Conservation (phyloP, 2,113 vertebrate genomes). For the Myotis davidii region DNA sequence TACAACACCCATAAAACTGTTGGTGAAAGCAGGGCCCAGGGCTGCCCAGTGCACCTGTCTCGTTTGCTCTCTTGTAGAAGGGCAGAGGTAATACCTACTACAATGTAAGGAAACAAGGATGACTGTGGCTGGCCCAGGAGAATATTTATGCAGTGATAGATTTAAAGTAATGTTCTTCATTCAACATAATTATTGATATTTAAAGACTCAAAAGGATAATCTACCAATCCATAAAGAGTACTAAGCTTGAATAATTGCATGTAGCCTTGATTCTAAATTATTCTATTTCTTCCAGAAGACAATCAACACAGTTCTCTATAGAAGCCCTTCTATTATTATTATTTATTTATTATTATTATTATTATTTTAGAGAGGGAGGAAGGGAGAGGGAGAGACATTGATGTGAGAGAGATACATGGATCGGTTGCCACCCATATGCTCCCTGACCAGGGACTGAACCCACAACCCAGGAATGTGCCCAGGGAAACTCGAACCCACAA, state of each 20-base stretch:
- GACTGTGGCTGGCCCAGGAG: background rate
- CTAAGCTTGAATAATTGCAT: background rate
- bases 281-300: background rate
- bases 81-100: background rate
- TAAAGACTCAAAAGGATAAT: background rate
- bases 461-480: too few species aligned
- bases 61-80: background rate
- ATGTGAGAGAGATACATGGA: too few species aligned
- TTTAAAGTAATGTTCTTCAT: conserved; percentile 3
- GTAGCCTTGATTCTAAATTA: background rate
- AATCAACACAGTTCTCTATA: background rate
- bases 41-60: background rate
- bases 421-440: too few species aligned
- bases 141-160: background rate
- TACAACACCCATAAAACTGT: background rate
- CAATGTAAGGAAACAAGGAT: background rate
- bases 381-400: too few species aligned
- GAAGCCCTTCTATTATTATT: background rate
- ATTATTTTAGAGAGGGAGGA: too few species aligned
- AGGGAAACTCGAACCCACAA: too few species aligned
- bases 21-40: background rate
- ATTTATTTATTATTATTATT: too few species aligned
- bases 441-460: too few species aligned
- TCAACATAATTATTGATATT: background rate
- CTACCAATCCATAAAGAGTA: background rate